These are phyloP conservation scores for Helicorthomorpha holstii DNA, from an alignment of 1,140 invertebrate genomes.

Conservation along the genomic window DNA sequence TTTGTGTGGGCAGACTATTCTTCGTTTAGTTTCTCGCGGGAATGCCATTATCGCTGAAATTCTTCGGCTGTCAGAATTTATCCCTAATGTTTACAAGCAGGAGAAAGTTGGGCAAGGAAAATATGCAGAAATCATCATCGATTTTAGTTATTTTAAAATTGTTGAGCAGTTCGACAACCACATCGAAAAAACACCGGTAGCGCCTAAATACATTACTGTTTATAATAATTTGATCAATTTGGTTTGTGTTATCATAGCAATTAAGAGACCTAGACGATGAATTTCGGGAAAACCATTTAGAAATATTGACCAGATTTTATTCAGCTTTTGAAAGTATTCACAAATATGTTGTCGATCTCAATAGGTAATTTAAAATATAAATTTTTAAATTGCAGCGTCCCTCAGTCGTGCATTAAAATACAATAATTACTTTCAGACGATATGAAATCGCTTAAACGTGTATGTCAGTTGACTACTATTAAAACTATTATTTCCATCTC, in stretches of 20 bases:
- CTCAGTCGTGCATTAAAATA: no score
- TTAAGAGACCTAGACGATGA: constrained; percentile 85
- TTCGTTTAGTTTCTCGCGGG: constrained; percentile 76
- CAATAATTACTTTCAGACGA: no score
- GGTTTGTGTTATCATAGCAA: constrained; percentile 40
- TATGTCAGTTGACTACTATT: no score
- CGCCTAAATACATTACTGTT: no score
- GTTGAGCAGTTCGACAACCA: constrained; percentile 69
- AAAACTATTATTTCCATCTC: no score
- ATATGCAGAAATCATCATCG: constrained; percentile 74
- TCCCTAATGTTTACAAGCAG: constrained; percentile 68
- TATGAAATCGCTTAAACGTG: no score
- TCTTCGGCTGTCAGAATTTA: constrained; percentile 74
- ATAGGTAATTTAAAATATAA: constrained; percentile 32
- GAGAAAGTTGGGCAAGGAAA: constrained; percentile 43
- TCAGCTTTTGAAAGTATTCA: constrained; percentile 87
- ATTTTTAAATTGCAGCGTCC: no score
- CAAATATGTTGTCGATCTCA: constrained; percentile 79
- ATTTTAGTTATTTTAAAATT: constrained; percentile 85
- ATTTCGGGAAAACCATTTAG: constrained; percentile 72
- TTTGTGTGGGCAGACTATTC: constrained; percentile 69
- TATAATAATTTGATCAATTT: not conserved
- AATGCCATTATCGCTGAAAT: constrained; percentile 93
- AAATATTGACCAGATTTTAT: constrained; percentile 79
- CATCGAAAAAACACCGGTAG: constrained; percentile 65